Percentiles rank a stretch among this genome's conserved stretches.
phyloP scores from a whole-genome alignment of 2,797 vertebrate genomes.

The Parotocinclus haroldoi region DNA sequence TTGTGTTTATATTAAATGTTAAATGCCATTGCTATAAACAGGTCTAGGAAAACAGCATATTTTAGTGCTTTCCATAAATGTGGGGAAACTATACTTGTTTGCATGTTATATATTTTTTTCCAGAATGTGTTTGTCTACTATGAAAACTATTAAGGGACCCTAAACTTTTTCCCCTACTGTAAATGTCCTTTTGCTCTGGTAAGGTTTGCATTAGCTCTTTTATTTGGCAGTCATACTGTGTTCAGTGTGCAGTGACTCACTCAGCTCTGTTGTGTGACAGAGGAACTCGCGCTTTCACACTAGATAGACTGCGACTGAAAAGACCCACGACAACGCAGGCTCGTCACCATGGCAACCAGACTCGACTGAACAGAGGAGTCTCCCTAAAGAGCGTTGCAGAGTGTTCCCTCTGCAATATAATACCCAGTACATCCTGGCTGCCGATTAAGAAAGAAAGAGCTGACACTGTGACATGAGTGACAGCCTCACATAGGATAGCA shows the following conservation, averaged over 20 bases:
- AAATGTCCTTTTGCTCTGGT: neutral
- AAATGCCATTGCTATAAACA: too few species aligned
- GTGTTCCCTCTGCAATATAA: conserved; percentile 55
- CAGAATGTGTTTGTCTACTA: too few species aligned
- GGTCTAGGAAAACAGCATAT: too few species aligned
- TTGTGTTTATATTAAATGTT: too few species aligned
- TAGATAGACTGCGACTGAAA: conserved; percentile 57
- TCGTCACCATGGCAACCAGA: conserved; percentile 67
- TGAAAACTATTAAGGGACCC: too few species aligned
- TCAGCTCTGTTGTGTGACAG: conserved; percentile 57
- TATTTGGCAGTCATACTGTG: conserved; percentile 31
- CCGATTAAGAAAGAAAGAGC: conserved; percentile 4
- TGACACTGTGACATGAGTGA: conserved; percentile 17
- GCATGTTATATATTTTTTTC: too few species aligned
- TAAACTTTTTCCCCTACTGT: neutral
- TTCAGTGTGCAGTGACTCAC: conserved; percentile 58
- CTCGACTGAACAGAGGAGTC: conserved; percentile 44
- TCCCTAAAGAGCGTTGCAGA: conserved; percentile 66
- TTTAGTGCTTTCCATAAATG: too few species aligned
- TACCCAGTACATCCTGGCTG: conserved; percentile 29
- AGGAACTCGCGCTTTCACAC: conserved; percentile 59
- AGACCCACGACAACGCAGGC: conserved; percentile 61
- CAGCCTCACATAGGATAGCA: too few species aligned
- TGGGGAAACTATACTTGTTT: too few species aligned
- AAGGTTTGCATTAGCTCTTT: neutral